phyloP scores from a whole-genome alignment of 2,888 invertebrate species.

The Apamea epomidion region DNA sequence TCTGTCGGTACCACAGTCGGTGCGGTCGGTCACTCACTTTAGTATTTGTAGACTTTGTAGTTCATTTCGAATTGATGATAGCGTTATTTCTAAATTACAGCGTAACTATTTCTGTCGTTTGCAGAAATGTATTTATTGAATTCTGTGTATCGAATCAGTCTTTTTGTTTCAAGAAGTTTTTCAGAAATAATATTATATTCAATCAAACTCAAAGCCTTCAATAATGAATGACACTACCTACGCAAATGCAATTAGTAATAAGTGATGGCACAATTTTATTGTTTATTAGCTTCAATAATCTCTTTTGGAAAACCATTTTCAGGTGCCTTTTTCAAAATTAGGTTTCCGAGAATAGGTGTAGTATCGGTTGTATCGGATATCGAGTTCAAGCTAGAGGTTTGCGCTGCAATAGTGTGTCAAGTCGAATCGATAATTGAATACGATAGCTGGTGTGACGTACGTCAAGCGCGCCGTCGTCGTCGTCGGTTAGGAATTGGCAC shows the following conservation, averaged over 20 bases:
- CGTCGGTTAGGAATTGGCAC: slow-evolving; percentile 79
- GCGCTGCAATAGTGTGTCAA: slow-evolving; percentile 70
- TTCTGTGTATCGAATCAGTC: background rate
- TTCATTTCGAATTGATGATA: slow-evolving; percentile 34
- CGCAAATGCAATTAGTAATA: background rate
- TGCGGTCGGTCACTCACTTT: slow-evolving; percentile 56
- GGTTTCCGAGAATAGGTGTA: slow-evolving; percentile 16
- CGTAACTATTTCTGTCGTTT: slow-evolving; percentile 12
- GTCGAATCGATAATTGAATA: slow-evolving; percentile 79
- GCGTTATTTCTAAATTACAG: slow-evolving; percentile 29
- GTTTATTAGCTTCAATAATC: background rate
- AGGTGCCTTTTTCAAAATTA: slow-evolving; percentile 15
- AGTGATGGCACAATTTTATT: background rate
- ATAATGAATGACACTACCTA: slow-evolving; percentile 9
- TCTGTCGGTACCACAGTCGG: slow-evolving; percentile 15
- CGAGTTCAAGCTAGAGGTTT: slow-evolving; percentile 46
- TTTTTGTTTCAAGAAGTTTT: background rate
- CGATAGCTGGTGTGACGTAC: slow-evolving; percentile 75
- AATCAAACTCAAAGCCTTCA: background rate
- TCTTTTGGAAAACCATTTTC: background rate
- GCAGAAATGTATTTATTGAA: slow-evolving; percentile 31
- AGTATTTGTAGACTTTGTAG: slow-evolving; percentile 35
- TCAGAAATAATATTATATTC: background rate
- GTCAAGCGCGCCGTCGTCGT: slow-evolving; percentile 70
- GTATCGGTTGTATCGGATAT: slow-evolving; percentile 46